Base-by-base conservation (phyloP, 1,140 invertebrate species). In the Gonioctena quinquepunctata region DNA sequence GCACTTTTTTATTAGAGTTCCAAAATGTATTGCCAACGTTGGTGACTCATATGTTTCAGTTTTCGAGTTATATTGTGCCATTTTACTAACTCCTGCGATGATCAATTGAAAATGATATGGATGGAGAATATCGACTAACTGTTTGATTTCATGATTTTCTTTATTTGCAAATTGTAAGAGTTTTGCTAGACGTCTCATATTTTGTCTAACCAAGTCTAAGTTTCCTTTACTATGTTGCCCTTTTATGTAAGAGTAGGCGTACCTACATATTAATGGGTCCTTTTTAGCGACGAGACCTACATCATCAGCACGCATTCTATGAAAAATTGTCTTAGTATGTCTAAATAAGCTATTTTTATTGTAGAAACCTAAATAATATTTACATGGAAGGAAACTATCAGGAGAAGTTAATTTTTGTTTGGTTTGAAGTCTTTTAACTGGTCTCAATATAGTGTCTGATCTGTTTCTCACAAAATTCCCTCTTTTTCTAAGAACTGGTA, bases 301-400 rank as follows among this genome's bases (percentile, higher is more conserved):
- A n/a, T 64, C 19, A 27, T 69, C 48, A 33, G 57, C 67, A 4
- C 67, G 26, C 60, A 62, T 63, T 50, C 49, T n/a, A 6, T 18
- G 59, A 64, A 69, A 69, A 18, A 69, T 21, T 63, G 64, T 33
- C 8, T n/a, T 63, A 16, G 33, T 64, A 22, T 69, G 66, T 56
- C 48, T 72, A 56, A 23, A 72, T 48, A 72, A 64, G 59, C 16
- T 26, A 48, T 69, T 72, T 42, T 25, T 66, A 19, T 57, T 66
- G 57, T 72, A 69, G 27, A 26, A 72, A 26, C 70, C 66, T 49
- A 69, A 69, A 64, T 66, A 72, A 64, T 72, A 64, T n/a, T 19
- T 52, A 48, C 70, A 69, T 7, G 66, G 66, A 52, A 72, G 66
- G 21, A 50, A 70, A 28, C 67, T 50, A 28, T 69, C 42, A 25